Evolutionary conservation across 2,113 vertebrate species (phyloP), one percentile per base, ranked within the genome.

Genomic region (Ammospiza caudacuta): DNA sequence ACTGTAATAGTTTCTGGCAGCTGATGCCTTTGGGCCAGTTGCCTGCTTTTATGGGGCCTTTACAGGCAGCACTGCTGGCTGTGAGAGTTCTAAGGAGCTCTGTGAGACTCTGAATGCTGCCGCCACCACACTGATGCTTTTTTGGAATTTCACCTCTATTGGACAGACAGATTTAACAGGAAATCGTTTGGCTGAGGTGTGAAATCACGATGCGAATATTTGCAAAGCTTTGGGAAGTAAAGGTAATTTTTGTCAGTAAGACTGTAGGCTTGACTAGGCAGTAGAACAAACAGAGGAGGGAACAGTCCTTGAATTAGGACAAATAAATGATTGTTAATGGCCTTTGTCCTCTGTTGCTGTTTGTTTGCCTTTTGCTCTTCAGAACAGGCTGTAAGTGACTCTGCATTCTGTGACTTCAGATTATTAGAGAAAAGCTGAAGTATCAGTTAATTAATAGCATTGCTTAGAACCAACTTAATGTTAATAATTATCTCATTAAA

Each of bases 231-330:
- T 77, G 41, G 49, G 70, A 87, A 62, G 66, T 61, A 82, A 84
- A 73, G 24, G 20, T 33, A 9, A 58, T 67, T 92, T 77, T 83
- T 77, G 35, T 51, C 39, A 92, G 63, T 33, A 57, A 70, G 69
- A 23, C 58, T 49, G 62, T 55, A 57, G 66, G 20, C 80, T 70
- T 39, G 59, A 76, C 28, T 29, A 68, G 86, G 83, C 92, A 94
- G 61, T 33, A 70, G 89, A 92, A 87, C 49, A 96, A 81, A 92
- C 69, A 86, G 68, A 91, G 44, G 5, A 41, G 24, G 31, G 17
- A 91, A 24, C 57, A 63, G 94, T 96, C 95, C 94, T 96, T 97
- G 92, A 93, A 83, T 96, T 80, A 79, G 92, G 93, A 96, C 88
- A 93, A 78, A 88, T 77, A 90, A 94, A 86, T 76, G 85, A 86